A percentile compares a stretch with the other conserved stretches of the same genome.
These are phyloP conservation scores for Notamacropus eugenii DNA, from an alignment of 2,797 vertebrate species.

Conservation along the genomic window DNA sequence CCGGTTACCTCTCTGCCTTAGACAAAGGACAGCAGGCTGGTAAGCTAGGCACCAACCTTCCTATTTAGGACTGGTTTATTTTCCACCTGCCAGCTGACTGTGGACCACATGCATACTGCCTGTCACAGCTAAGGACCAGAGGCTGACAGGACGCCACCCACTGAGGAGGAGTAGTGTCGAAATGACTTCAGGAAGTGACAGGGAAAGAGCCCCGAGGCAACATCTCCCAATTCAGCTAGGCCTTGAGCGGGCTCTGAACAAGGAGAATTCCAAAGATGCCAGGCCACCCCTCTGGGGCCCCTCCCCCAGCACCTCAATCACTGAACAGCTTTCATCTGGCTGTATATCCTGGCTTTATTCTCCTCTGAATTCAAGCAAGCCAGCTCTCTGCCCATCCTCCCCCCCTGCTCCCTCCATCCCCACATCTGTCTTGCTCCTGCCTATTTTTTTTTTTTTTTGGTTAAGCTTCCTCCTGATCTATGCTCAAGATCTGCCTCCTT, in stretches of 20 bases:
- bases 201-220: conserved; percentile 45
- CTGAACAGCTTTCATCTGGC: background rate
- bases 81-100: conserved; percentile 76
- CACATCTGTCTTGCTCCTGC: background rate
- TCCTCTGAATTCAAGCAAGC: background rate
- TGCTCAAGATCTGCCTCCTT: conserved; percentile 15
- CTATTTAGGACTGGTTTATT: conserved; percentile 21
- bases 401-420: too few relatives aligned
- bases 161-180: conserved; percentile 25
- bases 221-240: background rate
- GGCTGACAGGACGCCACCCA: background rate
- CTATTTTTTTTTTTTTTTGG: background rate
- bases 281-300: background rate
- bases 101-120: background rate
- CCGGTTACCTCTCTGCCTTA: conserved; percentile 40
- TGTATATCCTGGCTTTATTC: background rate
- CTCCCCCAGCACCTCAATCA: background rate
- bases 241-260: background rate
- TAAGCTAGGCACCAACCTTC: background rate
- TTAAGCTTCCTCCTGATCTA: conserved; percentile 2
- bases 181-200: conserved; percentile 47
- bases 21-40: conserved; percentile 69
- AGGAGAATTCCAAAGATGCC: background rate
- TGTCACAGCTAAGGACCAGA: conserved; percentile 52
- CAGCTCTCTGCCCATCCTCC: rapidly evolving